Base-by-base conservation (phyloP, 2,888 invertebrate genomes). In the Drosophila vallismaia region DNA sequence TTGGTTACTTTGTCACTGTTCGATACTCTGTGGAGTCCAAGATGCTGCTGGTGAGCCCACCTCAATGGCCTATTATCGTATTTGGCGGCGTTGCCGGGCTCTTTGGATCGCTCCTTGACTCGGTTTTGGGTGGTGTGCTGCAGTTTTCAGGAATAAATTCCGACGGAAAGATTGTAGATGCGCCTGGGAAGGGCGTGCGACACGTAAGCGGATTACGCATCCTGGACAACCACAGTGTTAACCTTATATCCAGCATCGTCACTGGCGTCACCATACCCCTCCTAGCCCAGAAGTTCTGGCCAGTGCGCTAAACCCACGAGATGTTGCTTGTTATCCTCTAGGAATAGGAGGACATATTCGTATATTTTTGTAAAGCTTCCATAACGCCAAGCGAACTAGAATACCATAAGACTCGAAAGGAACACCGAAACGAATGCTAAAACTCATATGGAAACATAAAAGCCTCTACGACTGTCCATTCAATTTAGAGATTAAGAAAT, bases 141-240 rank as follows among this genome's bases (percentile, higher is more conserved):
- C 98, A 98, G 91, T 98, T 94, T 90, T 97, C 97, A 79, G 97
- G 97, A 93, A 89, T 95, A 24, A 94, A 95, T 88, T 93, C 93
- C 71, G 92, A 93, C 67, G 95, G 96, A 5, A 93, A 93, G 80
- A 93, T 97, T 55, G 96, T 96, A 0, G 95, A 95, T 73, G 93
- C 93, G 52, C 95, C 96, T 2, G 95, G 94, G 51, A 92, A 93
- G 68, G 93, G 94, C 26, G 94, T 97, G 0, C 93, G 93, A 71
- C 94, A 96, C 89, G 95, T 98, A 70, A 94, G 95, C 88, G 98
- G 97, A 4, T 91, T 93, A 59, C 94, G 94, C 77, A 92, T 97
- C 52, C 91, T 98, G 45, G 97, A 97, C 89, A 98, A 98, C 91
- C 96, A 97, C 89, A 95, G 96, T 88, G 96, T 98, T 0, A 98